phyloP scores from a whole-genome alignment of 2,113 vertebrate genomes.

The Chaetorhynchus papuensis region DNA sequence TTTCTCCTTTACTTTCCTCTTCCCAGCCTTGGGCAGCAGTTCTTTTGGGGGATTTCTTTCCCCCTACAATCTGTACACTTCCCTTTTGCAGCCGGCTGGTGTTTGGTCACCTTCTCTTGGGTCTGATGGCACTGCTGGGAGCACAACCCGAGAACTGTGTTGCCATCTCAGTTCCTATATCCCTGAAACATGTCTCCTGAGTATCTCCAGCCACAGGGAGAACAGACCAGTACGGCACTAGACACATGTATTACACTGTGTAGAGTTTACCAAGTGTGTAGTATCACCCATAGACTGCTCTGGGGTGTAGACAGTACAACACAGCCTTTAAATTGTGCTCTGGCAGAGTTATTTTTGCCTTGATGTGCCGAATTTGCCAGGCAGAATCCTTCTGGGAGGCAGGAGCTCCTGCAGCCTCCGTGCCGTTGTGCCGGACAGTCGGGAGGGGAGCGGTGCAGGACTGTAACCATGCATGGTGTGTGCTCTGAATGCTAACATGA shows the following conservation, averaged over 20 bases:
- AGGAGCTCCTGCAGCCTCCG: background rate
- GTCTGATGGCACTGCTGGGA: background rate
- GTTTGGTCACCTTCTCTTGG: background rate
- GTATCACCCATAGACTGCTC: background rate
- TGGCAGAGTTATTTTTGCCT: background rate
- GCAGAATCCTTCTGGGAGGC: background rate
- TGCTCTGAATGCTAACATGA: constrained; percentile 83
- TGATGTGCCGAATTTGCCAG: background rate
- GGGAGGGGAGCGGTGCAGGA: background rate
- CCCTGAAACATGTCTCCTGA: background rate
- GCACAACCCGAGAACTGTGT: background rate
- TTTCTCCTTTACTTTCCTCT: background rate
- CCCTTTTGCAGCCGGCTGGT: background rate
- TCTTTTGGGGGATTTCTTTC: background rate
- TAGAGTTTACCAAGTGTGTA: background rate
- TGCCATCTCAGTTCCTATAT: background rate
- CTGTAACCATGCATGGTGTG: constrained; percentile 76
- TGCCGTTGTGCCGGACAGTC: background rate
- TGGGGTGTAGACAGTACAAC: background rate
- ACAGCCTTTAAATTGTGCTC: background rate
- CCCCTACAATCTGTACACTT: background rate
- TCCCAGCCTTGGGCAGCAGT: background rate
- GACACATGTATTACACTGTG: accelerated
- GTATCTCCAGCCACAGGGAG: background rate
- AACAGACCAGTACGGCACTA: accelerated